A percentile compares a stretch with the other conserved stretches of the same genome.
Conservation (phyloP, 2,888 invertebrate species). For the Drosophila colorata region DNA sequence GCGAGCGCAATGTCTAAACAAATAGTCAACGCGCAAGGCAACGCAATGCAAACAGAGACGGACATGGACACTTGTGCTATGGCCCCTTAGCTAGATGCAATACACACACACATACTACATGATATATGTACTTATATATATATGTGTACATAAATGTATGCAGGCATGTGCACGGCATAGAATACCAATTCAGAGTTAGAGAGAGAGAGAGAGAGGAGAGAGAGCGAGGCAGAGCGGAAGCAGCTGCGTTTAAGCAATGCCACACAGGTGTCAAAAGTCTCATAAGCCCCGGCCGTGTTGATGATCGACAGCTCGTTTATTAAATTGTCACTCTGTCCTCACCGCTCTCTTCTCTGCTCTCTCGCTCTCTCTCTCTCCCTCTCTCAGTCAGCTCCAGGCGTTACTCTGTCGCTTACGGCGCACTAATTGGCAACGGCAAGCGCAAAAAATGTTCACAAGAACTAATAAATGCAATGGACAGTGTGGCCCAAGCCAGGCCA, state of each 20-base stretch:
- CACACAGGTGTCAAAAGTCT: slow-evolving; percentile 60
- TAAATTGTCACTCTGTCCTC: slow-evolving; percentile 14
- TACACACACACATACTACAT: neutral
- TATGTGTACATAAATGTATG: slow-evolving; percentile 1
- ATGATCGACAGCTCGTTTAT: slow-evolving; percentile 41
- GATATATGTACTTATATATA: slow-evolving; percentile 5
- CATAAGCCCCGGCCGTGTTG: slow-evolving; percentile 40
- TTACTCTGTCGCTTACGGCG: neutral
- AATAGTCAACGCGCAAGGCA: slow-evolving; percentile 73
- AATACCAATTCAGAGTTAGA: slow-evolving; percentile 49
- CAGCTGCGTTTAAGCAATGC: slow-evolving; percentile 25
- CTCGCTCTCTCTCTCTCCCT: neutral
- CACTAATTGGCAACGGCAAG: slow-evolving; percentile 54
- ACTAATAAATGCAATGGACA: slow-evolving; percentile 51
- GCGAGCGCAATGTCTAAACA: slow-evolving; percentile 75
- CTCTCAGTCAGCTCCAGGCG: neutral
- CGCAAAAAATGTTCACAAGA: slow-evolving; percentile 46
- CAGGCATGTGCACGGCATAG: slow-evolving; percentile 21
- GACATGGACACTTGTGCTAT: slow-evolving; percentile 74
- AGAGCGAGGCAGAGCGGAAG: slow-evolving; percentile 12
- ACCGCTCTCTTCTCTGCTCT: neutral
- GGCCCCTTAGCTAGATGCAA: slow-evolving; percentile 37
- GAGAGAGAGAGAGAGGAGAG: slow-evolving; percentile 5
- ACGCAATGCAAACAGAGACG: slow-evolving; percentile 71
- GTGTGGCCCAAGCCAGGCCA: neutral